These are phyloP conservation scores for Nephrocerus scutellatus DNA, from an alignment of 2,888 invertebrate genomes.

Conservation along the genomic window DNA sequence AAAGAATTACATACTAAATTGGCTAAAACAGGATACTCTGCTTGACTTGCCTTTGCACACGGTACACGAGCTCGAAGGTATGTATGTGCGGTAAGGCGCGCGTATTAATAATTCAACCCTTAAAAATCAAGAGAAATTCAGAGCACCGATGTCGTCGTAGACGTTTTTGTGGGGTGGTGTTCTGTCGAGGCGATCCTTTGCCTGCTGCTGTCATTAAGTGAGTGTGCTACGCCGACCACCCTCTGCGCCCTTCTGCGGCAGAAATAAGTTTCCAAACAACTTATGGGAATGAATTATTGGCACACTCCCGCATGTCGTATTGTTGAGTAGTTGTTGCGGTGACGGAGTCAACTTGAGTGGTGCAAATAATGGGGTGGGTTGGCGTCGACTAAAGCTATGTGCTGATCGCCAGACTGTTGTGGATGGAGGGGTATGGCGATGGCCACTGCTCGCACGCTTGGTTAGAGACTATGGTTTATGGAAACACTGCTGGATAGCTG, in stretches of 20 bases:
- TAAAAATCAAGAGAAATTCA: constrained; percentile 9
- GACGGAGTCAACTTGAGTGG: no score
- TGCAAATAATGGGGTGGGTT: constrained; percentile 20
- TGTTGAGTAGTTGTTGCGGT: constrained; percentile 1
- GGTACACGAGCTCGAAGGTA: constrained; percentile 28
- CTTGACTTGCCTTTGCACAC: no score
- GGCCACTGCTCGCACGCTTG: no score
- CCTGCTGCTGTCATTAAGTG: no score
- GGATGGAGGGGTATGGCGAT: constrained; percentile 7
- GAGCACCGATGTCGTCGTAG: neutral
- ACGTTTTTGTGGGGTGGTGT: no score
- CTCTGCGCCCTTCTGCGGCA: neutral
- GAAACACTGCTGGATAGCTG: no score
- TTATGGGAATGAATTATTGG: constrained; percentile 24
- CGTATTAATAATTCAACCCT: constrained; percentile 10
- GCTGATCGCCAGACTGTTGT: constrained; percentile 20
- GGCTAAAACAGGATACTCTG: constrained; percentile 43
- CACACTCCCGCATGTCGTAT: constrained; percentile 20
- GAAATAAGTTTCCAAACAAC: no score
- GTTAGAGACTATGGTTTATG: no score
- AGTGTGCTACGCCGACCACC: constrained; percentile 17
- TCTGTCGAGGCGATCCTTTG: constrained; percentile 18
- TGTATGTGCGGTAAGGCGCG: constrained; percentile 17
- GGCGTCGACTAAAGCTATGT: constrained; percentile 22
- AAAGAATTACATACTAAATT: constrained; percentile 45